Evolutionary conservation across 1,140 invertebrate species (phyloP), one percentile per base, ranked within the genome.

Genomic region (Drosophila baimaii): DNA sequence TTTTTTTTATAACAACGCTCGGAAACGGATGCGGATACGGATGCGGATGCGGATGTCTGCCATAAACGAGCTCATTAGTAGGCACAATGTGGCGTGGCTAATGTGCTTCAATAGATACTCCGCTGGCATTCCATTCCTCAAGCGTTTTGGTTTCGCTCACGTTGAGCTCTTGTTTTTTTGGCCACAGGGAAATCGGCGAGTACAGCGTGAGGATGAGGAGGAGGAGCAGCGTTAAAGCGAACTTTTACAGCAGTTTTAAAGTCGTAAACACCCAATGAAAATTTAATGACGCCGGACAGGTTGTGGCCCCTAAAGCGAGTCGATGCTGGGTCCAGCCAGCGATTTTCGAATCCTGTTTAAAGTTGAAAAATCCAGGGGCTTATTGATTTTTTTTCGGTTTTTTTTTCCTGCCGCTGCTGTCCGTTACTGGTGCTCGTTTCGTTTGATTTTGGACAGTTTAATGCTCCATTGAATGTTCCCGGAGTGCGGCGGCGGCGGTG

Each of bases 181-280:
- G 59, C 81, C 77, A 73, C 76, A 77, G 35, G 70, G 37, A 64
- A 51, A 75, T 63, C 25, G 21, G 39, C 15, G 3, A 35, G 33
- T 2, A 12, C 29, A 10, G 1, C 12, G 15, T 6, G 6, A 2
- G 1, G 21, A 23, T 6, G 6, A 2, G 1, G 23, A 25, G 39
- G 8, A 35, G 37, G 21, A 23, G 41, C 31, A 0, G 23, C 31
- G 37, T 69, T 73, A 73, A 77, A 77, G 41, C 62, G 37, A 70
- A 76, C 79, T 75, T 83, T 84, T 84, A 85, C 59, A 77, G 57
- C 81, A 72, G 73, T 74, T 80, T 84, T 84, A 84, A 70, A 84
- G 73, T 74, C 77, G 81, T 84, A 84, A 84, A 84, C 81, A 84
- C 81, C 68, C 75, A 84, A 85, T 84, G 56, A 84, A 84, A 84